These are phyloP conservation scores for Trachemys scripta DNA, from an alignment of 2,113 vertebrate species.

Conservation along the genomic window DNA sequence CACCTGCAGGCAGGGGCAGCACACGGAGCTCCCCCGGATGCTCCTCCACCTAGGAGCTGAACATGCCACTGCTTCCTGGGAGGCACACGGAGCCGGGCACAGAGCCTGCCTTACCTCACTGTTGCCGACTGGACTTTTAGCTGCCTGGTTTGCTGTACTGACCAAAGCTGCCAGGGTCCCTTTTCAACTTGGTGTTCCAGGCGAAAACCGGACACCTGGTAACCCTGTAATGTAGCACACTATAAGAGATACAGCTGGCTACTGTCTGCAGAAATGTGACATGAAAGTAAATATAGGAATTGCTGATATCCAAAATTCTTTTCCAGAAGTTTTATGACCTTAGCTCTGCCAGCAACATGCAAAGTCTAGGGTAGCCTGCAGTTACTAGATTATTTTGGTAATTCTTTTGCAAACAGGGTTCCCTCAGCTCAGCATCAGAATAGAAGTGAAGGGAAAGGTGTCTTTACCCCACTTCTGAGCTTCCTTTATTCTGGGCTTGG, in stretches of 20 bases:
- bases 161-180: too few relatives aligned
- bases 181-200: too few relatives aligned
- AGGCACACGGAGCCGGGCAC: too few relatives aligned
- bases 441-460: not conserved
- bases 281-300: not conserved
- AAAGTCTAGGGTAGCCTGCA: not conserved
- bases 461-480: not conserved
- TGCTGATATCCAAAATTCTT: not conserved
- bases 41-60: too few relatives aligned
- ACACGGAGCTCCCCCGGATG: too few relatives aligned
- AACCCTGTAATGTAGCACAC: not conserved
- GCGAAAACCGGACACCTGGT: too few relatives aligned
- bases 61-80: too few relatives aligned
- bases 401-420: not conserved
- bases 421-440: not conserved
- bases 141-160: too few relatives aligned
- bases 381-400: not conserved
- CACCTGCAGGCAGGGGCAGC: too few relatives aligned
- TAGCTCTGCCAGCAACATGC: not conserved
- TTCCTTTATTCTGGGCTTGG: not conserved
- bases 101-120: too few relatives aligned
- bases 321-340: not conserved
- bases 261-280: not conserved
- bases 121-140: too few relatives aligned
- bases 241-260: not conserved